phyloP scores from a whole-genome alignment of 2,888 invertebrate genomes.

The Drosophila anomalata region DNA sequence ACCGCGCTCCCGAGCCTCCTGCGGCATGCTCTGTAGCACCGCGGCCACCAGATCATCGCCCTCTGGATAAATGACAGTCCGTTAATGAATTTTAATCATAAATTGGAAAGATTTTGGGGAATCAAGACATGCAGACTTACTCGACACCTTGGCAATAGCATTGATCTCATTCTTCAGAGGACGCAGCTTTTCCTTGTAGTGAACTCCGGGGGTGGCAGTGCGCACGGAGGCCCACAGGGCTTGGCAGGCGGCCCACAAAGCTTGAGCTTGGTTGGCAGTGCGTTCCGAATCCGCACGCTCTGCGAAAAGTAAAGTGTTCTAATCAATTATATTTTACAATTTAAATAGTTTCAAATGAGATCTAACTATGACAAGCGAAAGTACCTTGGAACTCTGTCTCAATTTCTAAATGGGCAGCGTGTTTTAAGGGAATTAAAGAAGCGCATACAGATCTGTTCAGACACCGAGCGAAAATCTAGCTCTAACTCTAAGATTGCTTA shows the following conservation, averaged over 20 bases:
- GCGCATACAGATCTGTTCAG: conserved; percentile 27
- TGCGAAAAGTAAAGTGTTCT: conserved; percentile 72
- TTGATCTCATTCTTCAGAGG: conserved; percentile 88
- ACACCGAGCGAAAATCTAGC: not conserved
- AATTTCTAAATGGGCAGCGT: conserved; percentile 82
- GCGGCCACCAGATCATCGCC: conserved; percentile 92
- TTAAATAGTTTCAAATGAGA: not conserved
- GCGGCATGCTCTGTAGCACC: conserved; percentile 91
- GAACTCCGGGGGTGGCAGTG: conserved; percentile 86
- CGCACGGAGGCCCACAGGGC: conserved; percentile 91
- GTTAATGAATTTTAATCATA: not conserved
- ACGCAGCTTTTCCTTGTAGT: conserved; percentile 86
- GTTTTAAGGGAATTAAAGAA: conserved; percentile 5
- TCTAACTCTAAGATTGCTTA: conserved; percentile 78
- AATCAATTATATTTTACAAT: not conserved
- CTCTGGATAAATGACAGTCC: conserved; percentile 84
- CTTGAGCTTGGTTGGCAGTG: conserved; percentile 91
- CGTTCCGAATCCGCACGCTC: conserved; percentile 90
- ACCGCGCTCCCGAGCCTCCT: conserved; percentile 90
- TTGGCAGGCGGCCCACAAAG: conserved; percentile 97
- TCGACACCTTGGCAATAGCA: conserved; percentile 90
- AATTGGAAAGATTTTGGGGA: too few species aligned
- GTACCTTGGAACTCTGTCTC: conserved; percentile 83
- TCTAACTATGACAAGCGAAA: conserved; percentile 5
- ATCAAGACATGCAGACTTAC: conserved; percentile 84